Evolutionary conservation across 2,888 invertebrate genomes (phyloP), one percentile per base, ranked within the genome.

Genomic region (Sinotaia quadrata): DNA sequence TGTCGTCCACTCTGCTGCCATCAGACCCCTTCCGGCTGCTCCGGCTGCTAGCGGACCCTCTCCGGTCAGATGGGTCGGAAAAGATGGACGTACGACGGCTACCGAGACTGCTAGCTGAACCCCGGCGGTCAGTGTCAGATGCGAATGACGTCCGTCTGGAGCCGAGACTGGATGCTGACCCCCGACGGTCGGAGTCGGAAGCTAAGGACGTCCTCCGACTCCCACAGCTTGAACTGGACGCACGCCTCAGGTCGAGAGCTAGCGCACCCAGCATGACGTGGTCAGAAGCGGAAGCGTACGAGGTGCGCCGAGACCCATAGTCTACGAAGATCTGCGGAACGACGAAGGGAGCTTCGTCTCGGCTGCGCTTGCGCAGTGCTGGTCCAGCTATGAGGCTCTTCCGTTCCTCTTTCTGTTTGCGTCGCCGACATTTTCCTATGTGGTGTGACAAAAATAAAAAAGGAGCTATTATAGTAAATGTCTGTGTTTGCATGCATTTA

Each of bases 271-370:
- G 62, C 73, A 74, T 74, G 63, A 74, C 67, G 69, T 72, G 71
- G 34, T 73, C 71, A 0, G 74, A 73, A 15, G 73, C 82, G 0
- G 84, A 84, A 8, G 82, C 81, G 59, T 81, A 82, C 3, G 83
- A 83, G 27, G 82, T 82, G 65, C 83, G 69, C 73, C 84, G 75
- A 71, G 83, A 83, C 21, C 84, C 84, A 61, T 84, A 84, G 75
- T 84, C 84, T 29, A 84, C 84, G 72, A 83, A 83, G 27, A 84
- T 84, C 69, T 83, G 84, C 44, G 84, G 84, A 47, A 84, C 84
- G 58, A 83, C 82, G 74, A 83, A 81, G 54, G 81, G 79, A n/a
- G 81, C 78, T 59, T 84, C 82, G 57, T 81, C 83, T 51, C 80
- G 75, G 57, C 81, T 80, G 57, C 81, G 73, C 37, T 76, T 75